Percentiles rank a stretch among this genome's conserved stretches.
These are phyloP conservation scores for Galeruca laticollis DNA, from an alignment of 2,888 invertebrate genomes.

Conservation along the genomic window DNA sequence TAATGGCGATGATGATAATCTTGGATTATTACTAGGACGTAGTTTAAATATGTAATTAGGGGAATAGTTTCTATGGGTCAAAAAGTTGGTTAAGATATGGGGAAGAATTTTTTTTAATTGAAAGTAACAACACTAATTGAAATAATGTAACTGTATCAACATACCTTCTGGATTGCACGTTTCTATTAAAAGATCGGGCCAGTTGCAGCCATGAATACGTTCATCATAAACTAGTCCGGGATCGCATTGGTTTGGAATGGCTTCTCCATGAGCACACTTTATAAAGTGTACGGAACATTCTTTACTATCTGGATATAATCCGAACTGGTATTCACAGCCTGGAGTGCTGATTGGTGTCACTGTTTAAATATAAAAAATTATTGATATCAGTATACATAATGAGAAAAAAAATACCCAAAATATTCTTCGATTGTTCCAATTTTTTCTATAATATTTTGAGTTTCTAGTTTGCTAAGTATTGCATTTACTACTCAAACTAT, in stretches of 20 bases:
- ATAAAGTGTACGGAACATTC: constrained; percentile 88
- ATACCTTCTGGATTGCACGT: constrained; percentile 91
- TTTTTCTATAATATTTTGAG: too few relatives aligned
- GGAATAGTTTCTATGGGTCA: not conserved
- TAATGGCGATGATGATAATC: not conserved
- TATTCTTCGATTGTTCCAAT: too few relatives aligned
- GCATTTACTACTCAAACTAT: too few relatives aligned
- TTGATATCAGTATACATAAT: too few relatives aligned
- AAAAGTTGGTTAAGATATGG: not conserved
- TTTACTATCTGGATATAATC: constrained; percentile 84
- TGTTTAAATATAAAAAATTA: constrained; percentile 60
- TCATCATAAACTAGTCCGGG: constrained; percentile 91
- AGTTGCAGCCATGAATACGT: constrained; percentile 89
- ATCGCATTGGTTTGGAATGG: constrained; percentile 84
- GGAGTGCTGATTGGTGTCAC: constrained; percentile 84
- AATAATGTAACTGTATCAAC: not conserved
- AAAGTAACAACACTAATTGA: too few relatives aligned
- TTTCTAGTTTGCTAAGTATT: too few relatives aligned
- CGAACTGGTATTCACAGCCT: constrained; percentile 90
- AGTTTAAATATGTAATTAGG: not conserved
- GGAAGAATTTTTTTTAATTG: too few relatives aligned
- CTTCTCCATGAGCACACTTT: constrained; percentile 87
- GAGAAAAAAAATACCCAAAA: too few relatives aligned
- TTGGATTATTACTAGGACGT: not conserved
- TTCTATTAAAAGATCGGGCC: constrained; percentile 91